phyloP scores from a whole-genome alignment of 2,797 vertebrate genomes.

The Hephaestus fuliginosus region DNA sequence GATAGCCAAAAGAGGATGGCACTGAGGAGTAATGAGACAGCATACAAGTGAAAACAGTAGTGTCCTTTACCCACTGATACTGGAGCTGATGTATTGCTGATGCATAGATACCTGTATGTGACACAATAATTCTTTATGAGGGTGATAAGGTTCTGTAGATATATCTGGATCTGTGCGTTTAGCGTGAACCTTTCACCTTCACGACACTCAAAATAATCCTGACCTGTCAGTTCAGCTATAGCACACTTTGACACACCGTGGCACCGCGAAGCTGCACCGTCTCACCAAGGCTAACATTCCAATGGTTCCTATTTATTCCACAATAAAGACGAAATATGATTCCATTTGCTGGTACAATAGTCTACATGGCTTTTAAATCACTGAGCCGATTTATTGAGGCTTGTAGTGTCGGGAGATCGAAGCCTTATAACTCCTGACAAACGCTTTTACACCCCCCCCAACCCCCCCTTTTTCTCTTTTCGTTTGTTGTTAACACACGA shows the following conservation, averaged over 20 bases:
- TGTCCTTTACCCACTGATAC: constrained; percentile 54
- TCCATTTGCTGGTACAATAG: constrained; percentile 74
- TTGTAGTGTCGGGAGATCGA: constrained; percentile 65
- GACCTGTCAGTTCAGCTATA: constrained; percentile 21
- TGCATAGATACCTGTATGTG: constrained; percentile 43
- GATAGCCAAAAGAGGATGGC: constrained; percentile 35
- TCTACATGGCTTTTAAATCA: constrained; percentile 78
- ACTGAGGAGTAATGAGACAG: constrained; percentile 43
- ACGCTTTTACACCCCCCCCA: constrained; percentile 36
- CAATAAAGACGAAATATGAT: constrained; percentile 74
- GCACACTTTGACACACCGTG: background rate
- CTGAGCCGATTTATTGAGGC: constrained; percentile 70
- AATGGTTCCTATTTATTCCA: constrained; percentile 60
- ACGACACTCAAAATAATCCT: constrained; percentile 25
- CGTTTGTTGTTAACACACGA: constrained; percentile 57
- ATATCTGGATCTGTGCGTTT: constrained; percentile 39
- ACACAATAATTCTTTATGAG: constrained; percentile 53
- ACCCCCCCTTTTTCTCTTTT: constrained; percentile 13
- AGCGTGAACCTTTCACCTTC: constrained; percentile 37
- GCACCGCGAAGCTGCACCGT: constrained; percentile 27
- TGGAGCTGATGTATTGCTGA: constrained; percentile 47
- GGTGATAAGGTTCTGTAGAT: constrained; percentile 37
- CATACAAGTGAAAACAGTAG: constrained; percentile 3
- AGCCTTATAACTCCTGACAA: constrained; percentile 75
- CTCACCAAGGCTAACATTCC: constrained; percentile 56